Evolutionary conservation across 2,888 invertebrate genomes (phyloP).

Genomic region (Epsilonema sp.): DNA sequence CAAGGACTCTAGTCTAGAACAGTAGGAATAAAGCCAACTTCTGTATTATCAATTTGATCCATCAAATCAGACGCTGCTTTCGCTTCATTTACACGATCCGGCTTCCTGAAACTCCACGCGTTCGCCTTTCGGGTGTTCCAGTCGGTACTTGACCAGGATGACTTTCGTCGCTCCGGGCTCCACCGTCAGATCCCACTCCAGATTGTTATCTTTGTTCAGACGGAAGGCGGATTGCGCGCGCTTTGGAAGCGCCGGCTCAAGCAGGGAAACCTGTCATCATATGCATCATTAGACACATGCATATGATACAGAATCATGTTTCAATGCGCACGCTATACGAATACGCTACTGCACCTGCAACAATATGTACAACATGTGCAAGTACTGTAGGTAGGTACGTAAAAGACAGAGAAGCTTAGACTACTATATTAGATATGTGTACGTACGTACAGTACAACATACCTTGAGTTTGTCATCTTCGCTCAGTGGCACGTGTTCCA

Average conservation of each 20-base stretch:
- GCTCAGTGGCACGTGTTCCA: no score
- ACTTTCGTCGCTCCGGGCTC: conserved; percentile 15
- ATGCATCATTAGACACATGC: no score
- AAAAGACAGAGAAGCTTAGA: conserved; percentile 18
- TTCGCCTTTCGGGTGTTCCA: conserved; percentile 23
- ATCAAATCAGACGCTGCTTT: no score
- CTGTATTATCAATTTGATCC: no score
- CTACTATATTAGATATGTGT: no score
- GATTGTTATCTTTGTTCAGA: conserved; percentile 17
- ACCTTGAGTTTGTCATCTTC: no score
- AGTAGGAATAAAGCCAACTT: no score
- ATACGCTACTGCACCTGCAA: neutral
- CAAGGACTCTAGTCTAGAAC: no score
- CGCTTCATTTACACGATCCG: no score
- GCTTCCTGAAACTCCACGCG: conserved; percentile 13
- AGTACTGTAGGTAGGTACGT: neutral
- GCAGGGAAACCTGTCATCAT: neutral
- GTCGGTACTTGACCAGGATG: conserved; percentile 18
- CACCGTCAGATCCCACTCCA: conserved; percentile 20
- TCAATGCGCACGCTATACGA: no score
- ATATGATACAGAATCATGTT: no score
- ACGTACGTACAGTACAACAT: no score
- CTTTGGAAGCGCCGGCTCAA: neutral
- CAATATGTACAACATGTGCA: neutral
- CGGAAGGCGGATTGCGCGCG: neutral